Conservation (phyloP, 2,888 invertebrate genomes). For the Pheosia gnoma region DNA sequence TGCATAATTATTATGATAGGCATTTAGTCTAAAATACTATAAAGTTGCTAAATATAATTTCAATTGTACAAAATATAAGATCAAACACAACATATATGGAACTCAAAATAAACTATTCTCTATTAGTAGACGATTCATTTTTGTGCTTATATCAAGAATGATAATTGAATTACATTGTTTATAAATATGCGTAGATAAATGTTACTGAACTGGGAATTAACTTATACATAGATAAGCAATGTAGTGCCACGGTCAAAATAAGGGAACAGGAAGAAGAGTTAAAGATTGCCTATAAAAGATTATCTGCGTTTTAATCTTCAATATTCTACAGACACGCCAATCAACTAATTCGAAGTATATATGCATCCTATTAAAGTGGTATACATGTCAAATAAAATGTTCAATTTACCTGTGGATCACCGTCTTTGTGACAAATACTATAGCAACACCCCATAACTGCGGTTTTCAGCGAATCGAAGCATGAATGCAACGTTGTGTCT, state of each 20-base stretch:
- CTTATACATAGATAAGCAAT: conserved; percentile 44
- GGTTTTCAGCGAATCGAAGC: conserved; percentile 76
- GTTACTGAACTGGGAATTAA: conserved; percentile 57
- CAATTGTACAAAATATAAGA: too few species aligned
- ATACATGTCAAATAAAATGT: conserved; percentile 17
- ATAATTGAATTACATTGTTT: conserved; percentile 10
- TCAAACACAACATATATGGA: too few species aligned
- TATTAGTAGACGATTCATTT: neutral
- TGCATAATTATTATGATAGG: too few species aligned
- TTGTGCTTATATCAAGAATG: neutral
- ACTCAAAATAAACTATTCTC: too few species aligned
- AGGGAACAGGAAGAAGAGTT: conserved; percentile 24
- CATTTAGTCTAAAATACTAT: too few species aligned
- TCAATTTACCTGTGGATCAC: conserved; percentile 85
- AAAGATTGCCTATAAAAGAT: conserved; percentile 11
- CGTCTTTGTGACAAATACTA: conserved; percentile 89
- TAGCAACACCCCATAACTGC: conserved; percentile 88
- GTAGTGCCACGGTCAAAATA: conserved; percentile 23
- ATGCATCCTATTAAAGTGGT: conserved; percentile 12
- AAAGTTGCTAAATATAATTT: too few species aligned
- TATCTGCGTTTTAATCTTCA: neutral
- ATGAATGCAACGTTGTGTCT: conserved; percentile 76
- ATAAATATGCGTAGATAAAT: conserved; percentile 35
- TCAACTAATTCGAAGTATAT: conserved; percentile 1
- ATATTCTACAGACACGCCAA: conserved; percentile 4